Evolutionary conservation across 2,113 vertebrate species (phyloP).

Genomic region (Emydocephalus ijimae): DNA sequence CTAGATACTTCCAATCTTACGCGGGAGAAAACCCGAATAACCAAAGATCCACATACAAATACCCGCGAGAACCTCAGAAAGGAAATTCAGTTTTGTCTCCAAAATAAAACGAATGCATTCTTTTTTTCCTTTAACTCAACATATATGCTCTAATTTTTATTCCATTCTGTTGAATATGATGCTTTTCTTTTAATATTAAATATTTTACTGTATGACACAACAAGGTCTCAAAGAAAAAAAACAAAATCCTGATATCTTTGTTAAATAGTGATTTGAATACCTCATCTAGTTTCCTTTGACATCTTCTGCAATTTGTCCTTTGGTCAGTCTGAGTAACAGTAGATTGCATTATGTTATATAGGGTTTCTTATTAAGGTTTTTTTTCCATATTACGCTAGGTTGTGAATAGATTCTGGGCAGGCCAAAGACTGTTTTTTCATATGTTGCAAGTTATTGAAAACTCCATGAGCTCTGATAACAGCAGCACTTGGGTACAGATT

Average conservation of each 20-base stretch:
- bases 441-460: background rate
- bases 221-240: background rate
- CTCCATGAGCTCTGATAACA: background rate
- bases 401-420: background rate
- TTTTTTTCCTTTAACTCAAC: no score
- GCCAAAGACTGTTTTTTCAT: background rate
- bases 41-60: no score
- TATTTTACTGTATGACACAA: no score
- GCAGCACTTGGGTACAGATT: background rate
- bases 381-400: background rate
- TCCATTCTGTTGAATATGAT: no score
- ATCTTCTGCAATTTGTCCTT: background rate
- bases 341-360: background rate
- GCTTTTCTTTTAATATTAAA: no score
- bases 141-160: no score
- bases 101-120: no score
- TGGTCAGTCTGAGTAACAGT: background rate
- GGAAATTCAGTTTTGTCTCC: no score
- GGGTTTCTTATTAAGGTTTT: background rate
- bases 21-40: no score
- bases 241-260: background rate
- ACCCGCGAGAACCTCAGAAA: no score
- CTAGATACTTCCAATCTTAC: no score
- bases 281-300: background rate
- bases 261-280: background rate